Evolutionary conservation across 2,113 vertebrate species (phyloP), one percentile per base, ranked within the genome.

Genomic region (Ceyx melanurus): DNA sequence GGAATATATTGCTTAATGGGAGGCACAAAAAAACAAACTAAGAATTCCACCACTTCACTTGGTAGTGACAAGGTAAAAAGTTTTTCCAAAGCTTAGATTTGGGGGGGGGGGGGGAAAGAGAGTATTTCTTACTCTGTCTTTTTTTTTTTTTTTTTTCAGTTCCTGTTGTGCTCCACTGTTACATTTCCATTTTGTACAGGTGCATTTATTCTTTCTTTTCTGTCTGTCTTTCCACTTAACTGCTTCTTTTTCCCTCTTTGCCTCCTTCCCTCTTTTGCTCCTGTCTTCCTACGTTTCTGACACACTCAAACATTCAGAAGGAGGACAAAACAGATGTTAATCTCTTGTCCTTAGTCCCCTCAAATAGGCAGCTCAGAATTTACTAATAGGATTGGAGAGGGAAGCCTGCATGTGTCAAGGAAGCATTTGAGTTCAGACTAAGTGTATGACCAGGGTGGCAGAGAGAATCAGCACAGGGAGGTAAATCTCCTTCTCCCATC

Each of bases 301-400:
- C 76, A 82, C 40, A 56, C 16, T 65, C 20, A 64, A 68, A 79
- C 22, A 37, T 29, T 85, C 72, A 81, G 65, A 82, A 89, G 60
- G 37, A 89, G 43, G 89, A 68, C 2, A 11, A 89, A 83, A 82
- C 48, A 81, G 66, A 58, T 82, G 31, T 67, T 96, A 94, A 94
- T 96, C 92, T 83, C 79, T 13, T 87, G 79, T 77, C 90, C 61
- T 95, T 77, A 92, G 94, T 86, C 72, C 37, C 40, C 78, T 78
- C 85, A 43, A 54, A 89, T 67, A 94, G 85, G 13, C 78, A 7
- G 31, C 73, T 95, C 68, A 70, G 76, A 93, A 70, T 76, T 91
- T 91, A 45, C 79, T 97, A 94, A 97, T 94, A 94, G 94, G 97
- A 97, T 96, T 96, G 94, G 15, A 15, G 33, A 92, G 58, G 77